Evolutionary conservation across 2,888 invertebrate genomes (phyloP), one percentile per base, ranked within the genome.

Genomic region (Drosophila incognita): DNA sequence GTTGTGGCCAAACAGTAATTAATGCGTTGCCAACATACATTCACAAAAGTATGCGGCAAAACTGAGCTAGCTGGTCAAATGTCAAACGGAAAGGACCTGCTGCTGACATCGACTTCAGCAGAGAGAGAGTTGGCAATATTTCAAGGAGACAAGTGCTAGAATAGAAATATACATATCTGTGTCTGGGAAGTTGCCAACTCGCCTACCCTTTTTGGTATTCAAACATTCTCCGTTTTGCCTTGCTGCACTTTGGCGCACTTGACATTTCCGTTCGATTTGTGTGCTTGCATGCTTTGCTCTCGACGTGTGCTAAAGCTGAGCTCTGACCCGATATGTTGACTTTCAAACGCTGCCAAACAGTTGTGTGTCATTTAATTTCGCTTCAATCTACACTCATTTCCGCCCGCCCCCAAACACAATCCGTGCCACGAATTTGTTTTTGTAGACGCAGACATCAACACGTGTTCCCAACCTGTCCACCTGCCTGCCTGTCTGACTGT

Each of bases 221-320:
- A 71, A 38, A 38, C 69, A 71, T 58, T 72, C 74, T 71, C 53
- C 66, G 74, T 80, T 80, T 79, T 81, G 74, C 76, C 79, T 71
- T 89, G 48, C 80, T 81, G 81, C 87, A 82, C 85, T 82, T 81
- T 77, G 86, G 77, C 82, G 79, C 83, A 80, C 82, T 83, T 85
- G 84, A 89, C 89, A 90, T 90, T 90, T 87, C 86, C 89, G 82
- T 90, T 89, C 90, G 87, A 90, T 88, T 90, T 89, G 83, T 88
- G 85, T 90, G 91, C 82, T 78, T 80, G 81, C 72, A 49, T 69
- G 38, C 71, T 68, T 78, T 79, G 72, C 72, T 53, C 77, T 77
- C 63, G 69, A 72, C 75, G 42, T 69, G 74, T 65, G 57, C 53
- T 51, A 56, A 13, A 56, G 52, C 42, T 53, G 62, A 42, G 52